phyloP scores from a whole-genome alignment of 2,113 vertebrate species.

The Tyto alba region DNA sequence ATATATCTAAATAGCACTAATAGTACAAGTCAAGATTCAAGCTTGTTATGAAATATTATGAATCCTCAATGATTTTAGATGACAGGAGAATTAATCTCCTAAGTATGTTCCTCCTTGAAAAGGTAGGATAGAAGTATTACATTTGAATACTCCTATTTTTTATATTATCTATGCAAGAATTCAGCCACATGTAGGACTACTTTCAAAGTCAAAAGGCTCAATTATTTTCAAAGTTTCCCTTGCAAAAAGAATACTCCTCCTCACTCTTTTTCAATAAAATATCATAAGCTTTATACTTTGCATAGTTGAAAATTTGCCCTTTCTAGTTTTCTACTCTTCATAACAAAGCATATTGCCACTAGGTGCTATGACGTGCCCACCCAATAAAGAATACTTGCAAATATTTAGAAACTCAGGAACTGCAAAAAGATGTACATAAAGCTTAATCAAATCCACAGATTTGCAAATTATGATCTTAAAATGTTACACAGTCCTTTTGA shows the following conservation, averaged over 20 bases:
- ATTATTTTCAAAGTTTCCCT: background rate
- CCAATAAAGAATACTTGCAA: background rate
- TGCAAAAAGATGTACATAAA: background rate
- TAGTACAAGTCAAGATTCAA: background rate
- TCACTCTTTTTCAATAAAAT: background rate
- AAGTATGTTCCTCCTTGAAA: background rate
- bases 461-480: background rate
- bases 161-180: background rate
- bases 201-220: background rate
- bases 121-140: background rate
- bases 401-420: background rate
- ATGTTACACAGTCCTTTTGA: background rate
- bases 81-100: background rate
- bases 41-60: background rate
- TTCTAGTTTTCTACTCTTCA: background rate
- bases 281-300: background rate
- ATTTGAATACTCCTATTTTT: background rate
- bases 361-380: too few species aligned
- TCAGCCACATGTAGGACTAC: background rate
- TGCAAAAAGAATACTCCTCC: background rate
- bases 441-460: background rate
- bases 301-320: background rate
- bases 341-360: background rate
- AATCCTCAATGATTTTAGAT: background rate
- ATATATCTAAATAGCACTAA: background rate